Conservation (phyloP, 2,797 vertebrate species). For the Gymnoscopelus braueri region DNA sequence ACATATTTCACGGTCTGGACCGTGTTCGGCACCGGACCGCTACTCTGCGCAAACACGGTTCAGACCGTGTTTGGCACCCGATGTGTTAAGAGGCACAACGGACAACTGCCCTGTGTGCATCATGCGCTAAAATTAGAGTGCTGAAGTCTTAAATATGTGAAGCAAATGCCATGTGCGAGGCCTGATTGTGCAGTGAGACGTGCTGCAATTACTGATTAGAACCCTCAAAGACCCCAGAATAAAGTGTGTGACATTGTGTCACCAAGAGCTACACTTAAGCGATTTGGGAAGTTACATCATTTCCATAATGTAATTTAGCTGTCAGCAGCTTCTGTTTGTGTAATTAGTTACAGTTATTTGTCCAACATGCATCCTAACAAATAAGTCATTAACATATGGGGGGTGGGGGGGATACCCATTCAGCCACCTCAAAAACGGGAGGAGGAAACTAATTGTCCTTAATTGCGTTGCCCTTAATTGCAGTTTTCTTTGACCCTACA, state of each 20-base stretch:
- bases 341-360: neutral
- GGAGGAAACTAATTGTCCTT: too few species aligned
- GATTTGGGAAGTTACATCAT: slow-evolving; percentile 7
- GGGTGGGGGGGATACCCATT: too few species aligned
- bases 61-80: too few species aligned
- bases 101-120: slow-evolving; percentile 40
- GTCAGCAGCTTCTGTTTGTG: slow-evolving; percentile 10
- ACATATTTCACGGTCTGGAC: too few species aligned
- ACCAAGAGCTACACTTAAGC: neutral
- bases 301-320: neutral
- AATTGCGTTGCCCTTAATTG: too few species aligned
- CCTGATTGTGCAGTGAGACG: slow-evolving; percentile 3
- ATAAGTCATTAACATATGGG: neutral
- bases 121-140: slow-evolving; percentile 40
- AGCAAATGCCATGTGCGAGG: neutral
- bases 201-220: slow-evolving; percentile 8
- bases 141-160: slow-evolving; percentile 31
- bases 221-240: slow-evolving; percentile 3
- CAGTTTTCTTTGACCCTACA: too few species aligned
- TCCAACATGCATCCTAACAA: neutral
- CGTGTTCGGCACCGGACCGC: too few species aligned
- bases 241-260: slow-evolving; percentile 22
- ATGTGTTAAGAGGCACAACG: slow-evolving; percentile 67
- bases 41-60: too few species aligned
- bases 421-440: neutral